phyloP scores from a whole-genome alignment of 2,797 vertebrate genomes.

The Kryptolebias ocellatus region DNA sequence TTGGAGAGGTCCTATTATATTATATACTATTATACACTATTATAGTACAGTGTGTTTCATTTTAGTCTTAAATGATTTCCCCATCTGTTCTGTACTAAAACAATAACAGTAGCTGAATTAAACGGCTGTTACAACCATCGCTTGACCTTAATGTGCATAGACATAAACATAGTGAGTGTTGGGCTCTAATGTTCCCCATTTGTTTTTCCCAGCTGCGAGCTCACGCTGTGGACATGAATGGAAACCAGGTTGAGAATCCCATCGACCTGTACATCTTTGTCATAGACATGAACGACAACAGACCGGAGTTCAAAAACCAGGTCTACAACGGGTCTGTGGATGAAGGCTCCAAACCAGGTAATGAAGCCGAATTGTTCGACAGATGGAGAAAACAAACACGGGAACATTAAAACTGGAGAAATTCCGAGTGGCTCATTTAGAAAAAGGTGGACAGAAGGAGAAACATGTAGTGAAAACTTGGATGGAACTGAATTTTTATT shows the following conservation, averaged over 20 bases:
- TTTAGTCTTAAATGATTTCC: background rate
- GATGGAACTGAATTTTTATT: conserved; percentile 39
- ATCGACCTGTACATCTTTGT: conserved; percentile 97
- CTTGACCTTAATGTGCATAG: background rate
- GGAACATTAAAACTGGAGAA: background rate
- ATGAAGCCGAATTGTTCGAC: background rate
- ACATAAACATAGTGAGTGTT: background rate
- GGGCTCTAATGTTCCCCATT: conserved; percentile 3
- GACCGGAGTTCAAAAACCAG: conserved; percentile 92
- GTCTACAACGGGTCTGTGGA: conserved; percentile 95
- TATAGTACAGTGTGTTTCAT: background rate
- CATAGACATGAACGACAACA: conserved; percentile 96
- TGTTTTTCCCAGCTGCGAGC: conserved; percentile 85
- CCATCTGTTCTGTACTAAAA: background rate
- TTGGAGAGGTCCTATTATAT: background rate
- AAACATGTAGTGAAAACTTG: conserved; percentile 41
- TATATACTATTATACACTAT: background rate
- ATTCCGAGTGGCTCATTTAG: conserved; percentile 6
- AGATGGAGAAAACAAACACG: conserved; percentile 1
- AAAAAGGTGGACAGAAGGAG: background rate
- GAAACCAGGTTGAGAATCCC: conserved; percentile 96
- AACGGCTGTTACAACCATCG: background rate
- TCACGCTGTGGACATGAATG: conserved; percentile 96
- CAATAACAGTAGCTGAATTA: background rate
- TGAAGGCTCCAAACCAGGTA: conserved; percentile 95